phyloP scores from a whole-genome alignment of 2,888 invertebrate genomes.

The Himalopsyche anomala region DNA sequence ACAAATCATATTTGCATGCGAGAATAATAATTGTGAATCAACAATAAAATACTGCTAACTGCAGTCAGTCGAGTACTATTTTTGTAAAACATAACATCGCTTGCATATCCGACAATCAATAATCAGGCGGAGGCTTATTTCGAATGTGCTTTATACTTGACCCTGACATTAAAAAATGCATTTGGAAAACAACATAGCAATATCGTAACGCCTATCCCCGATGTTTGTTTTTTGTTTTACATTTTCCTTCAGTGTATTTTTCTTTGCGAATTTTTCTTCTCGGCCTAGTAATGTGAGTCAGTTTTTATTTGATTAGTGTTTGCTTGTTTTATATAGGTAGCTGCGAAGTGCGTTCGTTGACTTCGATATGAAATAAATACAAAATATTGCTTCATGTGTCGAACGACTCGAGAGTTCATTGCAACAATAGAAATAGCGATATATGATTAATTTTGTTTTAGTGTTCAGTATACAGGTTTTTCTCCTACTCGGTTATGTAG shows the following conservation, averaged over 20 bases:
- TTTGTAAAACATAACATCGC: background rate
- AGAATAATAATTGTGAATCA: conserved; percentile 4
- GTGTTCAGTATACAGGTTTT: no score
- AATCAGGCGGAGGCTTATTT: conserved; percentile 5
- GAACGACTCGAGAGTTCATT: no score
- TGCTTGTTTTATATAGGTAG: no score
- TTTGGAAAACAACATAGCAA: background rate
- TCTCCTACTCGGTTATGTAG: no score
- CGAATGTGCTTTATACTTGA: background rate
- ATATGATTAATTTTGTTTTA: no score
- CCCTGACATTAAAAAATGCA: conserved; percentile 32
- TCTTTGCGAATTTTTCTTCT: background rate
- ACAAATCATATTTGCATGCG: background rate
- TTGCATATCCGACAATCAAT: conserved; percentile 41
- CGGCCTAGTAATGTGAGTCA: no score
- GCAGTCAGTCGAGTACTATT: conserved; percentile 3
- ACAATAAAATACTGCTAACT: conserved; percentile 33
- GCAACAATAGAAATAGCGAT: no score
- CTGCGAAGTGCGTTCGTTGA: no score
- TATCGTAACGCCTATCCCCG: no score
- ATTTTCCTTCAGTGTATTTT: background rate
- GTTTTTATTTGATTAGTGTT: no score
- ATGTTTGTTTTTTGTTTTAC: background rate
- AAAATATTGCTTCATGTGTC: no score
- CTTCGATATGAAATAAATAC: no score